Conservation (phyloP, 2,113 vertebrate genomes). For the Thunnus maccoyii region DNA sequence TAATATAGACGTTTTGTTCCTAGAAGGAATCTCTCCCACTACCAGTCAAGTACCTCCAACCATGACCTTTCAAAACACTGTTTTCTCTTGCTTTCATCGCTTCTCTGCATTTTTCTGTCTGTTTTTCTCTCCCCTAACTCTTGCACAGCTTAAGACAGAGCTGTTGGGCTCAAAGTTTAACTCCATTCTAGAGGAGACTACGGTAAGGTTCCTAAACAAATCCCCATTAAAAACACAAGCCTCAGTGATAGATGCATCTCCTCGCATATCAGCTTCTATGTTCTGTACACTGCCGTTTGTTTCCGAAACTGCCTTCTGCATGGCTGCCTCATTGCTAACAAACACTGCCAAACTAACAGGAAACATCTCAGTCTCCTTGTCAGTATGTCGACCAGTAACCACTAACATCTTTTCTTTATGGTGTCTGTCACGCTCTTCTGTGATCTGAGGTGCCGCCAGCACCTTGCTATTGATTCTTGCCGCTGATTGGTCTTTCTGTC, state of each 20-base stretch:
- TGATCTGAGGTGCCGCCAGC: slow-evolving; percentile 19
- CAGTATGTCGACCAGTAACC: slow-evolving; percentile 68
- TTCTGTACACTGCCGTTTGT: slow-evolving; percentile 56
- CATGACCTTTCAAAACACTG: slow-evolving; percentile 80
- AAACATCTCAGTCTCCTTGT: slow-evolving; percentile 71
- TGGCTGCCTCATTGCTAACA: slow-evolving; percentile 72
- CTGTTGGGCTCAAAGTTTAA: slow-evolving; percentile 91
- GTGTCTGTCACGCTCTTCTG: slow-evolving; percentile 39
- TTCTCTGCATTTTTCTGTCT: slow-evolving; percentile 87
- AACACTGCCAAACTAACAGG: slow-evolving; percentile 65
- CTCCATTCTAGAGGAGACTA: slow-evolving; percentile 90
- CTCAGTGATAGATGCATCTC: slow-evolving; percentile 68
- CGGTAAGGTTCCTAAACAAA: slow-evolving; percentile 86
- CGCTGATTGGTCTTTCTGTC: slow-evolving; percentile 58
- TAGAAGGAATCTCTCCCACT: slow-evolving; percentile 59
- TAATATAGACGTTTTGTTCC: neutral
- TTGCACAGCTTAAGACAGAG: slow-evolving; percentile 90
- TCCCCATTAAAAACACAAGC: slow-evolving; percentile 66
- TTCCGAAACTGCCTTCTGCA: slow-evolving; percentile 64
- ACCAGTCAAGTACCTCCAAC: slow-evolving; percentile 64
- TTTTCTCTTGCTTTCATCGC: slow-evolving; percentile 86
- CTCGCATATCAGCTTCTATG: slow-evolving; percentile 70
- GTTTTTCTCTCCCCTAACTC: slow-evolving; percentile 86
- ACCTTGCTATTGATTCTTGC: slow-evolving; percentile 20
- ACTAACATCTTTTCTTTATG: slow-evolving; percentile 56